phyloP scores from a whole-genome alignment of 2,113 vertebrate genomes.

The Xyrauchen texanus region DNA sequence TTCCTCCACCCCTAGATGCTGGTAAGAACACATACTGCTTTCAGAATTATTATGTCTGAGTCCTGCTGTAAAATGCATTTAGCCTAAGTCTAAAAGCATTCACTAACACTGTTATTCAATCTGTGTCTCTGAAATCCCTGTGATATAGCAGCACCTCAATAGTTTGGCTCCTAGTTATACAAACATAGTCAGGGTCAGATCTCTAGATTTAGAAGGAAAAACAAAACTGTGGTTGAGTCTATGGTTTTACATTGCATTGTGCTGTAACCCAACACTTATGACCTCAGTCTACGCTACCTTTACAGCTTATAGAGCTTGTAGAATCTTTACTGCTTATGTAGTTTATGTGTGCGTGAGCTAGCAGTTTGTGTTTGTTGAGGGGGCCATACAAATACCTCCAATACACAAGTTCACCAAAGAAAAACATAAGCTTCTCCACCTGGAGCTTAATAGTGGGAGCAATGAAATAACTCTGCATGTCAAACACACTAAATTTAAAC shows the following conservation, averaged over 20 bases:
- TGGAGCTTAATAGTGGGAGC: constrained; percentile 23
- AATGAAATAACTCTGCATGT: constrained; percentile 53
- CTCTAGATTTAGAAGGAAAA: not conserved
- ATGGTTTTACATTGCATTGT: constrained; percentile 3
- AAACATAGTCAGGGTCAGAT: not conserved
- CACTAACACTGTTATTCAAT: no score
- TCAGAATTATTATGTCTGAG: no score
- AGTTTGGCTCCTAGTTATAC: not conserved
- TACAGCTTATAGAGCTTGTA: constrained; percentile 16
- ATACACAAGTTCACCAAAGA: constrained; percentile 51
- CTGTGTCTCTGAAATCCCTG: no score
- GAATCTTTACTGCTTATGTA: constrained; percentile 13
- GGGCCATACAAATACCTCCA: constrained; percentile 46
- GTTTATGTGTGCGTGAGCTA: not conserved
- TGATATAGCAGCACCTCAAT: no score
- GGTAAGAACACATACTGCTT: no score
- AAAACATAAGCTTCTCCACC: constrained; percentile 1
- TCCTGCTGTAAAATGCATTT: no score
- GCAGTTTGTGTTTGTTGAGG: not conserved
- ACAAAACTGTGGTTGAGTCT: not conserved
- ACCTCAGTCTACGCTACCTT: constrained; percentile 30
- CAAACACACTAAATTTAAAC: constrained; percentile 52
- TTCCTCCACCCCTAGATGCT: no score
- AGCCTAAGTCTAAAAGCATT: no score
- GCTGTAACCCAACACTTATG: constrained; percentile 26